Base-by-base conservation (phyloP, 2,113 vertebrate species). In the Hiodon tergisus region DNA sequence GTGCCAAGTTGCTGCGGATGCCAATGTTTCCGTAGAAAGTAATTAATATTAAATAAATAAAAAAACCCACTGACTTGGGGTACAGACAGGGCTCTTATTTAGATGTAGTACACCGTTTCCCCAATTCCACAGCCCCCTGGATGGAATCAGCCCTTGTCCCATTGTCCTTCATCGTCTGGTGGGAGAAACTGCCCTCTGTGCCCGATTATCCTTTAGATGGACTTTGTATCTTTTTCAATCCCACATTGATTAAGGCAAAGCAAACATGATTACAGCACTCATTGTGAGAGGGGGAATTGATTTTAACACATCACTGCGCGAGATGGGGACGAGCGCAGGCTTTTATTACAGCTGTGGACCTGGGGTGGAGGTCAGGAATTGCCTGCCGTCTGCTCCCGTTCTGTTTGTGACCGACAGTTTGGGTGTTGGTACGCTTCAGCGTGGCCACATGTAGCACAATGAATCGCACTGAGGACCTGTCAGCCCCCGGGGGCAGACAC, bases 151-250 rank as follows among this genome's bases (percentile, higher is more conserved):
- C 51, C 73, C 57, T 47, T 81, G 48, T 31, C 75, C 66, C 73
- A 55, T 68, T 84, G 82, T 65, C 76, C 76, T 86, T 89, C 72
- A 84, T 78, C 54, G 81, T 46, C 4, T 79, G 77, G 77, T 61
- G 70, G 73, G 77, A 81, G 76, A 87, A 75, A 79, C 83, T 46
- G 2, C 69, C 73, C 80, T 88, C 84, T 75, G 61, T 88, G 72
- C 52, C 73, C 77, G 84, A 74, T 84, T 87, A 86, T 76, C 75
- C 83, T 71, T 83, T 87, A 76, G 75, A 81, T 85, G 59, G 66
- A 78, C 78, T 85, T 83, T 71, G 76, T 85, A 81, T 88, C 82
- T 88, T 86, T 86, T 87, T 85, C 81, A 80, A 74, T 86, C 81
- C 55, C 8, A 11, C 80, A 88, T 86, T 17, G 73, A 87, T 90